A percentile compares a stretch with the other conserved stretches of the same genome.
Evolutionary conservation across 2,797 vertebrate genomes (phyloP).

Genomic region (Buphagus erythrorhynchus): DNA sequence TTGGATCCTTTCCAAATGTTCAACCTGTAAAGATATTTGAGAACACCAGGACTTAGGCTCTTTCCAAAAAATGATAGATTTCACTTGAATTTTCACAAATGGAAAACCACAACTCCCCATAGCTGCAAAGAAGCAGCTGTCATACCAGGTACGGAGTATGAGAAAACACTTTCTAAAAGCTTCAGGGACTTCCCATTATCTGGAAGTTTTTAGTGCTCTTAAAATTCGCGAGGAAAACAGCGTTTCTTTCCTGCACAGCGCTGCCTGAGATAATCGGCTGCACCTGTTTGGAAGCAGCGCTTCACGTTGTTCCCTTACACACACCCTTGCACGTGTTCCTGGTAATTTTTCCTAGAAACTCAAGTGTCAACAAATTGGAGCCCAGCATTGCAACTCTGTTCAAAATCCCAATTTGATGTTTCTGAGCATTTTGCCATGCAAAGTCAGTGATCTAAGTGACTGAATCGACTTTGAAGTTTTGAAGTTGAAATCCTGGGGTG

Average conservation of each 20-base stretch:
- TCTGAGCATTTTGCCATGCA: not conserved
- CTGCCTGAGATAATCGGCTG: constrained; percentile 70
- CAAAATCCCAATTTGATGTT: not conserved
- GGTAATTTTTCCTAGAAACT: constrained; percentile 68
- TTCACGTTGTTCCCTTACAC: constrained; percentile 44
- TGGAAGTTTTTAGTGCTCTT: constrained; percentile 74
- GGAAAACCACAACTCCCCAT: constrained; percentile 72
- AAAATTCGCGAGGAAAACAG: constrained; percentile 67
- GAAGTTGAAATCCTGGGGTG: not conserved
- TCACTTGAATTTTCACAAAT: constrained; percentile 76
- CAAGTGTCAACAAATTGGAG: constrained; percentile 50
- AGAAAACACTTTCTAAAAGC: constrained; percentile 76
- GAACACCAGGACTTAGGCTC: constrained; percentile 65
- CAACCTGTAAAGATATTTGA: constrained; percentile 79
- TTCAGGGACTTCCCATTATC: constrained; percentile 75
- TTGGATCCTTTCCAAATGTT: constrained; percentile 75
- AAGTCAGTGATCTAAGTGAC: not conserved
- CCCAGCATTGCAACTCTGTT: not conserved
- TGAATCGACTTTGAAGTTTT: not conserved
- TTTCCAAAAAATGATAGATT: constrained; percentile 74
- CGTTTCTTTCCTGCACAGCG: not conserved
- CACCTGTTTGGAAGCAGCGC: constrained; percentile 72
- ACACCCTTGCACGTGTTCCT: constrained; percentile 56
- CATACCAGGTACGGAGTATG: constrained; percentile 70
- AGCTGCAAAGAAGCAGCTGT: constrained; percentile 72